Conservation (phyloP, 2,113 vertebrate species). For the Picathartes gymnocephalus region DNA sequence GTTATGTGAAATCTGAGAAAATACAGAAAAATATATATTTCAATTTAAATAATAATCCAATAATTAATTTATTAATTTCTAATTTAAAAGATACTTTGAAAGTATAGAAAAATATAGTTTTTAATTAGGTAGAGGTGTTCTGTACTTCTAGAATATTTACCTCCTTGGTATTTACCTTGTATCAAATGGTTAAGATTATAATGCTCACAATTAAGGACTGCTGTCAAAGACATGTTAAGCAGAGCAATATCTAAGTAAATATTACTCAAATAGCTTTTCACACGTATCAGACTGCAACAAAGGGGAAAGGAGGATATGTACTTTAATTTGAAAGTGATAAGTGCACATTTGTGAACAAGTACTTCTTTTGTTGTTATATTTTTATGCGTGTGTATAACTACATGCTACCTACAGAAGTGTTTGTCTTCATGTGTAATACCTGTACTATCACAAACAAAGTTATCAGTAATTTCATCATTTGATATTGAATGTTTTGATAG, state of each 20-base stretch:
- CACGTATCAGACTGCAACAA: not conserved
- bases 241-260: not conserved
- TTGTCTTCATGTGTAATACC: not conserved
- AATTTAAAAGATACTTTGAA: not conserved
- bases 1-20: not conserved
- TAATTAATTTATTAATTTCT: not conserved
- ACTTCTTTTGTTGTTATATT: not conserved
- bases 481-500: not conserved
- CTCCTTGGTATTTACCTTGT: not conserved
- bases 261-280: not conserved
- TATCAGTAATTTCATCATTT: not conserved
- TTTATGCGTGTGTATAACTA: not conserved
- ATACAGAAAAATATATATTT: not conserved
- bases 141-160: not conserved
- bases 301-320: not conserved
- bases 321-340: not conserved
- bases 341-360: not conserved
- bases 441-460: not conserved
- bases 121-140: not conserved
- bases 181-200: not conserved
- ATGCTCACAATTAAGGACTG: not conserved
- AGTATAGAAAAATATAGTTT: not conserved
- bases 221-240: not conserved
- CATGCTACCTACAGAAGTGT: not conserved
- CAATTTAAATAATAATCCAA: not conserved